A percentile compares a stretch with the other conserved stretches of the same genome.
Evolutionary conservation across 2,888 invertebrate species (phyloP).

Genomic region (Epinotia demarniana): DNA sequence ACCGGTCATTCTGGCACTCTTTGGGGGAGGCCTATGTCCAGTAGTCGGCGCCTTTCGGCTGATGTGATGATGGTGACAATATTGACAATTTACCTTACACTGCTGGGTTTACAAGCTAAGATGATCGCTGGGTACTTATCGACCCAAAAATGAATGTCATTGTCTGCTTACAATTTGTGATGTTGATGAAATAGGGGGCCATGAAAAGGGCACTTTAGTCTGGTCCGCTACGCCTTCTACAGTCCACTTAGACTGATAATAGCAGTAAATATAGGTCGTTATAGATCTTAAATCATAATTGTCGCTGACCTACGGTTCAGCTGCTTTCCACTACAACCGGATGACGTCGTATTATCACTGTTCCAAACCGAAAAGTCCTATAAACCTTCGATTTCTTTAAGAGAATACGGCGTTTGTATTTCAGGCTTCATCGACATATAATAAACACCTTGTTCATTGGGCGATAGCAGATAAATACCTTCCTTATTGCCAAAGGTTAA

Average conservation of each 20-base stretch:
- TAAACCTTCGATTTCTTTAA: neutral
- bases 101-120: too few relatives aligned
- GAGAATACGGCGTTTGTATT: neutral
- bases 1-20: too few relatives aligned
- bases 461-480: slow-evolving; percentile 11
- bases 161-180: too few relatives aligned
- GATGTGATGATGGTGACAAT: too few relatives aligned
- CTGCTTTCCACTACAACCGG: slow-evolving; percentile 31
- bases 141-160: too few relatives aligned
- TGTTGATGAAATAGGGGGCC: too few relatives aligned
- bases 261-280: slow-evolving; percentile 1
- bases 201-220: neutral
- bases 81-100: too few relatives aligned
- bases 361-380: neutral
- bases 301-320: slow-evolving; percentile 28
- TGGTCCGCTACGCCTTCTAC: neutral
- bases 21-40: too few relatives aligned
- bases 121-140: too few relatives aligned
- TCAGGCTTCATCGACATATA: neutral
- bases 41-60: too few relatives aligned
- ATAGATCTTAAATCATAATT: slow-evolving; percentile 36
- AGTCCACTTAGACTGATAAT: neutral
- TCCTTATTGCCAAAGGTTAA: neutral
- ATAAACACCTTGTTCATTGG: slow-evolving; percentile 18
- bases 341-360: slow-evolving; percentile 9